Evolutionary conservation across 1,140 invertebrate genomes (phyloP), one percentile per base, ranked within the genome.

Genomic region (Ctenoplectra terminalis): DNA sequence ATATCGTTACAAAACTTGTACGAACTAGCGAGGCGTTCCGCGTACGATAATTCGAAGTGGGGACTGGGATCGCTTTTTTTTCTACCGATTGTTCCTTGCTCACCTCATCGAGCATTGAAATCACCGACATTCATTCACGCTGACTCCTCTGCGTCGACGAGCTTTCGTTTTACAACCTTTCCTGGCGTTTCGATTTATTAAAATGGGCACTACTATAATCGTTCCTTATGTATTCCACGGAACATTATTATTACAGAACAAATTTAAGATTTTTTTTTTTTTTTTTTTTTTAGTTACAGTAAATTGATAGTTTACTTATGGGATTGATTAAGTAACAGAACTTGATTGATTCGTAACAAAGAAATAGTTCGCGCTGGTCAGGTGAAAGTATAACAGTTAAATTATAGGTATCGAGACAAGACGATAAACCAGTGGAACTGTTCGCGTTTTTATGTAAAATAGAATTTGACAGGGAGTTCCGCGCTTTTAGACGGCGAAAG

Each of bases 381-480:
- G 40, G 40, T 40, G 9, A 26, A 46, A 46, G n/a, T 29, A 9
- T 23, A 20, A 67, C 46, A 40, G 11, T n/a, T 8, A 15, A 40
- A 40, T 67, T 40, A 31, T 11, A 17, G 13, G 26, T 13, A n/a
- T 43, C 5, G 37, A 37, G 13, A 1, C 2, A 34, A 15, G 31
- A 40, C 37, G 63, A 76, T 76, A 71, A 78, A 78, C 56, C 43
- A 23, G 34, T 43, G 17, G 29, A 17, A 0, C 6, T 23, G n/a
- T 31, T 23, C 37, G 43, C n/a, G 43, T 67, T 76, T 73, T 48
- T 75, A 34, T 40, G 50, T 13, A 11, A 43, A 37, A 70, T 60
- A 70, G 56, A 70, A 82, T 82, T 78, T 77, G 74, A 82, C 80
- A 75, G 56, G 64, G 48, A 82, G 60, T 58, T 66, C 15, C 37